Evolutionary conservation across 2,888 invertebrate genomes (phyloP).

Genomic region (Flexamia atlantica): DNA sequence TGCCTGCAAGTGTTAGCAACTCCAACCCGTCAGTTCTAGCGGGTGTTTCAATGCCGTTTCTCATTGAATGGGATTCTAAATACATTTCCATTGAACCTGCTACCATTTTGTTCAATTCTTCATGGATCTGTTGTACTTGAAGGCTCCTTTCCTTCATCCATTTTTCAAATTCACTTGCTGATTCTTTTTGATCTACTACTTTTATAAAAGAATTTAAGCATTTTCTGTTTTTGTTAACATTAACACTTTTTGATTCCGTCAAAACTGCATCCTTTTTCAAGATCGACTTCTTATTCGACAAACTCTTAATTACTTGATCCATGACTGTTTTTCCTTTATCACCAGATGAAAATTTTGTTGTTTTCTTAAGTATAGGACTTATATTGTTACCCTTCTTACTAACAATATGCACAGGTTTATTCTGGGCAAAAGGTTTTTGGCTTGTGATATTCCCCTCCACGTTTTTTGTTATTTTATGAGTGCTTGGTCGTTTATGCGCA

Average conservation of each 20-base stretch:
- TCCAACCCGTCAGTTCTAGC: background rate
- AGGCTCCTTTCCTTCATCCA: conserved; percentile 35
- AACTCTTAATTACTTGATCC: conserved; percentile 15
- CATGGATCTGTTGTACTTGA: conserved; percentile 40
- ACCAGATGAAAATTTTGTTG: background rate
- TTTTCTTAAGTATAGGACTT: background rate
- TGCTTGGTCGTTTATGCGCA: background rate
- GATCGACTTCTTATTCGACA: background rate
- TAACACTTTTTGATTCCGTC: background rate
- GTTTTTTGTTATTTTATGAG: background rate
- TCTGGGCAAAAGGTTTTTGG: no score
- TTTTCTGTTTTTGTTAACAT: background rate
- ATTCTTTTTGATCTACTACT: conserved; percentile 24
- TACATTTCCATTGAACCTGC: conserved; percentile 20
- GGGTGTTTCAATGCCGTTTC: background rate
- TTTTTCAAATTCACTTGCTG: conserved; percentile 38
- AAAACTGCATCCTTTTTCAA: background rate
- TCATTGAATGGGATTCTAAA: background rate
- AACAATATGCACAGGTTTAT: no score
- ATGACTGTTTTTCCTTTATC: conserved; percentile 15
- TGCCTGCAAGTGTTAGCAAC: background rate
- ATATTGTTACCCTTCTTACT: background rate
- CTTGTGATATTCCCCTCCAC: no score
- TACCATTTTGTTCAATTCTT: conserved; percentile 43
- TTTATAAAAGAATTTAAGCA: background rate